Evolutionary conservation across 1,140 invertebrate genomes (phyloP), one percentile per base, ranked within the genome.

Genomic region (Dufourea novaeangliae): DNA sequence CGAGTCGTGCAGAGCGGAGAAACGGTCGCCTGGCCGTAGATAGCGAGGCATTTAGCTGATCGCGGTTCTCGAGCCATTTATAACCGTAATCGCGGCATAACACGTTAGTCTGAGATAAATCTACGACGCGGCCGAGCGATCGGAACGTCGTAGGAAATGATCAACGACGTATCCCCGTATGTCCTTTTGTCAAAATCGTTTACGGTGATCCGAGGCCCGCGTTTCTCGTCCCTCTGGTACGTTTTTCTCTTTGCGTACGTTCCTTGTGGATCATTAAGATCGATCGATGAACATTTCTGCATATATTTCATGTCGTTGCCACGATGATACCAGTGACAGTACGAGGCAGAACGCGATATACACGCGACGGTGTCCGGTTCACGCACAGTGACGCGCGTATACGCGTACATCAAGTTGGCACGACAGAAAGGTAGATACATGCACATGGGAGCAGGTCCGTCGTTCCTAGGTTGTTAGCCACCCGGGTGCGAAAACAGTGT

Each of bases 141-240:
- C 37, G 50, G 27, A 39, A 59, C 37, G 54, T 67, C 63, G 54
- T 10, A 41, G 67, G 34, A 67, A 64, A 74, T 79, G 71, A 79
- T 79, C 78, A 34, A 79, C 44, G 78, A 75, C 27, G 52, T 56
- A 11, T 27, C 32, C 56, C 8, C 17, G 34, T 69, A 61, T 59
- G 61, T 70, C 34, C 56, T 77, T 77, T 73, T 73, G 70, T 66
- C 70, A 74, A 54, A 4, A 64, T 67, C 50, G 41, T 74, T 78
- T 64, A 78, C 25, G 66, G 50, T 70, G 66, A 77, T 77, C 25
- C 34, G 1, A 22, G 14, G 6, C 14, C 20, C 6, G 29, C 41
- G 8, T 41, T 41, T 4, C 22, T 27, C 63, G 25, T 32, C 14
- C 39, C n/a, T 46, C 20, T 11, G 1, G 14, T 25, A 17, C 12